Base-by-base conservation (phyloP, 2,888 invertebrate genomes). In the Lingula anatina region DNA sequence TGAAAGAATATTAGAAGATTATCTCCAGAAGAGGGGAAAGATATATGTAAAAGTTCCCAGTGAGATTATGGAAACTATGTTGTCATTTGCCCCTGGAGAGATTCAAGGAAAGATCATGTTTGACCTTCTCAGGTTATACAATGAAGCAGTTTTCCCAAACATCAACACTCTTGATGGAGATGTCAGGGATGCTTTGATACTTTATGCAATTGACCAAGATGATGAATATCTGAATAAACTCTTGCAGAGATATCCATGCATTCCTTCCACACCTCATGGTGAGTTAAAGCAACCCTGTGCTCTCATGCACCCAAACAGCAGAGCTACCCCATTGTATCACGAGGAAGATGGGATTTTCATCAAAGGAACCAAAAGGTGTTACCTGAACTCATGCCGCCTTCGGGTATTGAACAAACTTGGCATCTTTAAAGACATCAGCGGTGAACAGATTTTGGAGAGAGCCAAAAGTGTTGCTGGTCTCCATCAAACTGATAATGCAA, bases 281-380 rank as follows among this genome's bases (percentile, higher is more conserved):
- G 46, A 39, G 18, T 50, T 68, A 4, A 53, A 49, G 24, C 51
- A 42, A 36, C 60, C 66, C 20, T 36, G 24, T 4, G 57, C 66
- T 23, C 53, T 68, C 9, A 54, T 71, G 18, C 53, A 64, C 49
- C 68, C 65, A 5, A 23, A 26, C 0, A 47, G 61, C 20, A 24
- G 45, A 7, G 40, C 60, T 5, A 55, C 62, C 5, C 21, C 39
- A 1, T 51, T 71, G 28, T 71, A 59, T 43, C 15, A 28, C 2
- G 39, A 41, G 12, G 47, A 46, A 2, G 70, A 71, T 41, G 62
- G 50, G 18, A 25, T 58, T 2, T 69, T 68, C 53, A 67, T 67
- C 2, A 25, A 51, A 20, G 51, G 47, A 5, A 47, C 46, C 25
- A 42, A 41, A 15, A n/a, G n/a, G n/a, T n/a, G n/a, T n/a, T n/a